These are phyloP conservation scores for Plagiodera versicolora DNA, from an alignment of 2,888 invertebrate species.

Conservation along the genomic window DNA sequence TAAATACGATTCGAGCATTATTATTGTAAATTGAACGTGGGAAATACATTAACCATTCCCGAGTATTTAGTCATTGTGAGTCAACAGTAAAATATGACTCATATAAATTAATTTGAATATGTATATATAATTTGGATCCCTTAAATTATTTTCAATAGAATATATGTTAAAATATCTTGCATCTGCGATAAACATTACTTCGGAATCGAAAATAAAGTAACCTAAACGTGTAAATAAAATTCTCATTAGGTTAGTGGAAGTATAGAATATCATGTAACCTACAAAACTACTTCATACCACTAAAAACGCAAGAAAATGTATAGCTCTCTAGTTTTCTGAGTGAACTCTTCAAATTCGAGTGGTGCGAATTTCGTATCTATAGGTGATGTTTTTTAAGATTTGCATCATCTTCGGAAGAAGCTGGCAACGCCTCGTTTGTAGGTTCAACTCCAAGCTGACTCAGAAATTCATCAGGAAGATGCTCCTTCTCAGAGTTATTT, in stretches of 20 bases:
- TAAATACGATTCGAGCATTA: too few species aligned
- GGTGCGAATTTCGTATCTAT: conserved; percentile 29
- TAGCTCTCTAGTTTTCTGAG: not conserved
- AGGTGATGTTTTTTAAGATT: conserved; percentile 29
- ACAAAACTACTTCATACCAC: not conserved
- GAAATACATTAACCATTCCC: too few species aligned
- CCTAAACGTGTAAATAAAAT: not conserved
- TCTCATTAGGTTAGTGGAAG: not conserved
- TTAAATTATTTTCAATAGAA: not conserved
- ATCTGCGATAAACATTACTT: not conserved
- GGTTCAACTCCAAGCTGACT: conserved; percentile 21
- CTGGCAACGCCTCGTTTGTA: conserved; percentile 14
- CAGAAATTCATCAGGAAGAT: conserved; percentile 14
- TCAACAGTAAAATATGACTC: too few species aligned
- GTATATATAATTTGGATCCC: too few species aligned
- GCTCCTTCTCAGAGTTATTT: conserved; percentile 14
- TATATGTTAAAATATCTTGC: not conserved
- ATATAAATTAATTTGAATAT: too few species aligned
- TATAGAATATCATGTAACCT: not conserved
- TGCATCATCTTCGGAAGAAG: conserved; percentile 20
- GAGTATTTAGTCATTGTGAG: too few species aligned
- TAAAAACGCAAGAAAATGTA: not conserved
- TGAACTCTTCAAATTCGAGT: conserved; percentile 6
- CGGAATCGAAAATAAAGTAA: not conserved
- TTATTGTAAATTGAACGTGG: too few species aligned